A percentile compares a stretch with the other conserved stretches of the same genome.
These are phyloP conservation scores for Neomonachus schauinslandi DNA, from an alignment of 2,113 vertebrate species.

Conservation along the genomic window DNA sequence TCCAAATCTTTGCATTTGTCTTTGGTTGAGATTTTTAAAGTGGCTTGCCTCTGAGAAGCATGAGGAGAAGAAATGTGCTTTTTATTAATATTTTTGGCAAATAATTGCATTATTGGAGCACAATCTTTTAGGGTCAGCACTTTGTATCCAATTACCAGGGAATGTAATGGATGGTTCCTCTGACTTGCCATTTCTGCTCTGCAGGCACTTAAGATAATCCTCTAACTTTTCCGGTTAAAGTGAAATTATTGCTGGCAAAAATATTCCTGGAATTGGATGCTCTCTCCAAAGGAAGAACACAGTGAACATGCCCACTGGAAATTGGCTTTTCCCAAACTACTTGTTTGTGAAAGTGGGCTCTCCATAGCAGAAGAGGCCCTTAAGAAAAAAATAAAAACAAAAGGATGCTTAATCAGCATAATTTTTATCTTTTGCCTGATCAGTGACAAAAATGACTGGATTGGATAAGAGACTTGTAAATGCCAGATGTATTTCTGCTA, in stretches of 20 bases:
- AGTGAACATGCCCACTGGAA: neutral
- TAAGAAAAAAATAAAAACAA: neutral
- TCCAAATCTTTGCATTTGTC: neutral
- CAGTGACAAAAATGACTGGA: neutral
- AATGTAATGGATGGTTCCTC: slow-evolving; percentile 34
- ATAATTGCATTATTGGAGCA: slow-evolving; percentile 70
- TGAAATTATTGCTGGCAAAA: slow-evolving; percentile 55
- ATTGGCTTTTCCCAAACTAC: neutral
- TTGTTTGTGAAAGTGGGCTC: neutral
- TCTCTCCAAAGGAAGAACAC: slow-evolving; percentile 9
- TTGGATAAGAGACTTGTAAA: neutral
- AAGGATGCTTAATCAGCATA: neutral
- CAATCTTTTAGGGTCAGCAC: slow-evolving; percentile 66
- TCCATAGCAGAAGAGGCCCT: neutral
- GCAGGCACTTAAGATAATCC: slow-evolving; percentile 64
- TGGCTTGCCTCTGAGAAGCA: slow-evolving; percentile 29
- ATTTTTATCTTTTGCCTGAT: neutral
- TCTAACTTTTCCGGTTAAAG: slow-evolving; percentile 64
- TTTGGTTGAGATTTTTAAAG: slow-evolving; percentile 36
- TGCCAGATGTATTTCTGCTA: neutral
- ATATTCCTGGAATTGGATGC: slow-evolving; percentile 43
- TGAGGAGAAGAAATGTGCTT: slow-evolving; percentile 39
- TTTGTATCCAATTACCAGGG: slow-evolving; percentile 73
- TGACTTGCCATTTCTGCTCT: slow-evolving; percentile 59
- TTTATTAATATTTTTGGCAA: slow-evolving; percentile 73